These are phyloP conservation scores for Columbina picui DNA, from an alignment of 2,113 vertebrate species.

Conservation along the genomic window DNA sequence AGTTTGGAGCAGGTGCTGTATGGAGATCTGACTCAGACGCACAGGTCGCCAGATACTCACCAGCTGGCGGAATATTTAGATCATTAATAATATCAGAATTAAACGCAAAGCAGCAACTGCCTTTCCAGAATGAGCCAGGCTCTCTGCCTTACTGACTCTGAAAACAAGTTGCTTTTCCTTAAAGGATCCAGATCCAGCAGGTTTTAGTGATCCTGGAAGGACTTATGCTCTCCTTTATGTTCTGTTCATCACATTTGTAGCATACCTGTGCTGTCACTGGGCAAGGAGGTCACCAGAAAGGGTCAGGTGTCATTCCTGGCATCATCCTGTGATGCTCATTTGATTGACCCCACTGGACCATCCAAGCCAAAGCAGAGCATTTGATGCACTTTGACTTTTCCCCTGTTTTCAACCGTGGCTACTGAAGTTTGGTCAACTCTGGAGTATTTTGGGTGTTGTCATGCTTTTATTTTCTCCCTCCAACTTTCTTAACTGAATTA, in stretches of 20 bases:
- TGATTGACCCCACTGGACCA: neutral
- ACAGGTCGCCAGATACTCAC: conserved; percentile 23
- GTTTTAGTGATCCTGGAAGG: neutral
- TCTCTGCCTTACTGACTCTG: neutral
- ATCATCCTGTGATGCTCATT: neutral
- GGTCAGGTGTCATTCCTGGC: neutral
- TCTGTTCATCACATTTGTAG: accelerated
- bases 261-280: neutral
- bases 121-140: neutral
- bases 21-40: neutral
- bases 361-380: neutral
- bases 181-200: neutral
- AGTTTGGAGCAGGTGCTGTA: neutral
- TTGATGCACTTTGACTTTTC: neutral
- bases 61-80: neutral
- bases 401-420: neutral
- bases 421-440: neutral
- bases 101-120: neutral
- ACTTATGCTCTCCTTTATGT: neutral
- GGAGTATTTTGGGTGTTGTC: neutral
- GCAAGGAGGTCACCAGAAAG: neutral
- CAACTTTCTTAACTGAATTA: too few species aligned
- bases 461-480: neutral
- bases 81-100: neutral
- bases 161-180: neutral